Evolutionary conservation across 2,113 vertebrate species (phyloP), one percentile per base, ranked within the genome.

Genomic region (Phalacrocorax pelagicus): DNA sequence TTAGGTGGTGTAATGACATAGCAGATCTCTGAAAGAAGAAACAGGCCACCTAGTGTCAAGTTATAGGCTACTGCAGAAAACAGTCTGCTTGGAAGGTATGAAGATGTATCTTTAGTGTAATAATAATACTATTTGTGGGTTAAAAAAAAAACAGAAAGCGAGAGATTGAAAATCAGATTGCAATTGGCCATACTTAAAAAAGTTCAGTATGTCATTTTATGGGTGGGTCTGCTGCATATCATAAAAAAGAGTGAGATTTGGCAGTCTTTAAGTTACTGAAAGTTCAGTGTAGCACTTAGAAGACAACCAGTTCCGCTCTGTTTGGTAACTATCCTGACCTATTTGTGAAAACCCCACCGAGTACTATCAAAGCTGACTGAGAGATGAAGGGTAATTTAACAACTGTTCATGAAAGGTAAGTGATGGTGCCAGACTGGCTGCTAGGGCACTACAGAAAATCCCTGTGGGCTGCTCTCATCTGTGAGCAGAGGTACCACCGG

Each of bases 1-100:
- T 55, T 12, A 65, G 15, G 15, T 66, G 51, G 26, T 52, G 8
- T 2, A 71, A 36, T 30, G 19, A 52, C 14, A 2, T 5, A 54
- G 24, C 78, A 80, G 54, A 54, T 63, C 21, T 81, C 72, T 54
- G 58, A 61, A 91, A 87, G 91, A 86, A 83, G 90, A 66, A 94
- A 95, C 88, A 81, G 92, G 92, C 88, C 88, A 87, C 34, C 88
- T 96, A 91, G 83, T 91, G 97, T 70, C 0, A 7, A 79, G 32
- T 46, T 74, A 30, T 2, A 24, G 63, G 19, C 22, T 92, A 58
- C 57, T 81, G 75, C 72, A 67, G 67, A n/a, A 70, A 83, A 15
- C 23, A 2, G 1, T 62, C 30, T 81, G 23, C 40, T 85, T 40
- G 44, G 65, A 81, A 84, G 23, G 7, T 65, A 44, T 9, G 29